These are phyloP conservation scores for Neocloeon triangulifer DNA, from an alignment of 1,140 invertebrate species.

Conservation along the genomic window DNA sequence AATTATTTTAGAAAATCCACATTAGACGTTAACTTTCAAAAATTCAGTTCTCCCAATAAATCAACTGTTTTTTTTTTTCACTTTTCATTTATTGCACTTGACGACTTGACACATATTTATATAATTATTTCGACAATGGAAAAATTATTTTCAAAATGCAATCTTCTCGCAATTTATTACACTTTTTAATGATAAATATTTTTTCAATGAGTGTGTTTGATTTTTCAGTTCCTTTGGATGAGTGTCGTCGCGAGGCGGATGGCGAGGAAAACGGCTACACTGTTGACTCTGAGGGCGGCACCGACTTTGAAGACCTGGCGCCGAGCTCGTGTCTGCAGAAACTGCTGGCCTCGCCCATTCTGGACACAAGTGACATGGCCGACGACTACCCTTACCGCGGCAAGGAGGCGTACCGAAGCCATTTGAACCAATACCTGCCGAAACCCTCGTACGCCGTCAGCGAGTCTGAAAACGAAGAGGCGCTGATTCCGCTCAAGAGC, in stretches of 20 bases:
- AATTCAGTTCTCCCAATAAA: too few species aligned
- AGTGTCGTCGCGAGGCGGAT: conserved; percentile 29
- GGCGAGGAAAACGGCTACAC: conserved; percentile 47
- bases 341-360: background rate
- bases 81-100: background rate
- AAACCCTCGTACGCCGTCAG: conserved; percentile 38
- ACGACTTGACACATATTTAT: background rate
- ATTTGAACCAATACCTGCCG: conserved; percentile 68
- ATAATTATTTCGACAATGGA: background rate
- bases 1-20: too few species aligned
- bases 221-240: conserved; percentile 3
- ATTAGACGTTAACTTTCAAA: too few species aligned
- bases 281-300: conserved; percentile 36
- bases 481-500: conserved; percentile 8
- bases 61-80: background rate
- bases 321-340: background rate
- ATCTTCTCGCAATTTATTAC: background rate
- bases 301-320: conserved; percentile 26
- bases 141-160: background rate
- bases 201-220: background rate
- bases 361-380: conserved; percentile 18
- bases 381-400: conserved; percentile 28
- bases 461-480: conserved; percentile 9
- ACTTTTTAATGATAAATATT: background rate
- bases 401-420: conserved; percentile 43